phyloP scores from a whole-genome alignment of 1,140 invertebrate species.

The Ridgeia piscesae region DNA sequence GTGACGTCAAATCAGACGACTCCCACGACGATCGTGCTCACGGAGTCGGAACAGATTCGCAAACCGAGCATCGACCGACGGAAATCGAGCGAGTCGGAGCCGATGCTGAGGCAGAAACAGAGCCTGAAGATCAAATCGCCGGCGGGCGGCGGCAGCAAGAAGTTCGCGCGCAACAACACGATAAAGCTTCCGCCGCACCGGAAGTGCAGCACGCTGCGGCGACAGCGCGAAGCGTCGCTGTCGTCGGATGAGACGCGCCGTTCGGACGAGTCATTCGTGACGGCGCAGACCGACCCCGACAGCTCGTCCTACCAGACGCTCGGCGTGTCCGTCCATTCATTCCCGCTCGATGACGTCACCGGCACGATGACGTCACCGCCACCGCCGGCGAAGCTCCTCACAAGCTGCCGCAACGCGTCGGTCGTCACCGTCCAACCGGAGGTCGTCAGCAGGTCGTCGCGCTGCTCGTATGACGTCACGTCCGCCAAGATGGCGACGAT shows the following conservation, averaged over 20 bases:
- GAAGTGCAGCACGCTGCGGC: not conserved
- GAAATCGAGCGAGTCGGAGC: not conserved
- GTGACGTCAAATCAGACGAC: not conserved
- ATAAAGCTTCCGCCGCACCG: not conserved
- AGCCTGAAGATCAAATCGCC: not conserved
- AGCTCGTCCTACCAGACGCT: slow-evolving; percentile 33
- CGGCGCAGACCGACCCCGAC: slow-evolving; percentile 23
- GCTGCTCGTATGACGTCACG: slow-evolving; percentile 36
- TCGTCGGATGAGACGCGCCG: not conserved
- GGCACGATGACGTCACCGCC: slow-evolving; percentile 34
- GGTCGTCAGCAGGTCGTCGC: not conserved
- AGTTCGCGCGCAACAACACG: not conserved
- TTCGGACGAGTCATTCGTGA: slow-evolving; percentile 28
- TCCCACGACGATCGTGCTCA: not conserved
- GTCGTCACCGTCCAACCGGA: not conserved
- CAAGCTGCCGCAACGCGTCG: not conserved
- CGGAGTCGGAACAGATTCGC: not conserved
- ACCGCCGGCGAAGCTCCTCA: slow-evolving; percentile 39
- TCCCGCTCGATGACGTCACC: not conserved
- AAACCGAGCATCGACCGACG: not conserved
- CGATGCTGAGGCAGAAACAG: not conserved
- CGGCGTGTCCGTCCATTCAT: slow-evolving; percentile 37
- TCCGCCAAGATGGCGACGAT: slow-evolving; percentile 46
- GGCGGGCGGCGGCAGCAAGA: not conserved
- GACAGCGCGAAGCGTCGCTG: not conserved